Evolutionary conservation across 2,888 invertebrate genomes (phyloP).

Genomic region (Erebia palarica): DNA sequence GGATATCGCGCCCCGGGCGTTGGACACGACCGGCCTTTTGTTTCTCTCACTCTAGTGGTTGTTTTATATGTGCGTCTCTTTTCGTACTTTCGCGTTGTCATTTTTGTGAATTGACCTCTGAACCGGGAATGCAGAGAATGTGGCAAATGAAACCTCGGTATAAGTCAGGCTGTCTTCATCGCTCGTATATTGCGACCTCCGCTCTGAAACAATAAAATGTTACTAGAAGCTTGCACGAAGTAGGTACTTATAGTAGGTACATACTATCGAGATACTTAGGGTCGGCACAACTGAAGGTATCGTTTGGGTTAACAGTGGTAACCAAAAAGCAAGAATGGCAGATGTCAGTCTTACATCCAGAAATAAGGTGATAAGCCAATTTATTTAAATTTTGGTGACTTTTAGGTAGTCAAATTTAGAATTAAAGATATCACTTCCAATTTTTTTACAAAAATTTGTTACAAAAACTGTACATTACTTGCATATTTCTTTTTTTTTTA

Average conservation of each 20-base stretch:
- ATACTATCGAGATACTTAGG: not conserved
- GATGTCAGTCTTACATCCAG: too few species aligned
- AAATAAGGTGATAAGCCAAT: too few species aligned
- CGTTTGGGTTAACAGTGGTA: too few species aligned
- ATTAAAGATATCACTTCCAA: too few species aligned
- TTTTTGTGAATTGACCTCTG: conserved; percentile 75
- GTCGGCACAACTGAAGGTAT: not conserved
- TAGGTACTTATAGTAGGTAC: too few species aligned
- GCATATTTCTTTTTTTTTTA: too few species aligned
- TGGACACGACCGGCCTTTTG: conserved; percentile 50
- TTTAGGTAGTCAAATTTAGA: too few species aligned
- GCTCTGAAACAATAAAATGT: conserved; percentile 18
- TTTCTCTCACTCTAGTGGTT: conserved; percentile 46
- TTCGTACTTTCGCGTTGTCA: conserved; percentile 66
- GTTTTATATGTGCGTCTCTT: conserved; percentile 41
- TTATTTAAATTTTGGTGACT: too few species aligned
- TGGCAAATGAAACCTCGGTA: conserved; percentile 62
- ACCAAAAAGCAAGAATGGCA: too few species aligned
- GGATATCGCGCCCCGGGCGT: conserved; percentile 65
- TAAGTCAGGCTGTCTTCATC: conserved; percentile 52
- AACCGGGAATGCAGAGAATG: conserved; percentile 64
- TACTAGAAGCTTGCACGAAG: not conserved
- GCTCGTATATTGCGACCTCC: conserved; percentile 38
- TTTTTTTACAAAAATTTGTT: too few species aligned
- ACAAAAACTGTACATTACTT: too few species aligned